Evolutionary conservation across 2,113 vertebrate species (phyloP), one percentile per base, ranked within the genome.

Genomic region (Podocnemis expansa): DNA sequence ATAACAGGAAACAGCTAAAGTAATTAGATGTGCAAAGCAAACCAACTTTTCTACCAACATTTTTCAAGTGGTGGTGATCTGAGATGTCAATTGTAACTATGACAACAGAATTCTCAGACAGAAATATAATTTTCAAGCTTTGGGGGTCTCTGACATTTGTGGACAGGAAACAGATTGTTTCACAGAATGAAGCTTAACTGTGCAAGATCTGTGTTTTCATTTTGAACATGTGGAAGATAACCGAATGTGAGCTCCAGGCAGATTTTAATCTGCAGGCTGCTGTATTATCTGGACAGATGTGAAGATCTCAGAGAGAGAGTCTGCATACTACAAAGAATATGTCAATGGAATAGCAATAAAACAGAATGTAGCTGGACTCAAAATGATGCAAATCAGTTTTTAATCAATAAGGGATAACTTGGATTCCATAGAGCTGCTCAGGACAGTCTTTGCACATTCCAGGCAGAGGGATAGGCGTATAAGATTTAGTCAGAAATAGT

Each of bases 351-450:
- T 38, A 60, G 56, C 70, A 83, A 2, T 89, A 87, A 96, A 92
- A 13, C 67, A 85, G 82, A 78, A 92, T 84, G 24, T 80, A 60
- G 75, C 79, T 80, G 54, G 52, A 45, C 73, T 56, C 41, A 12
- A 55, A 51, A 34, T 56, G 79, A 78, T 93, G 87, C 93, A 93
- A 96, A 87, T 87, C 84, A 17, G 87, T 93, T 63, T 45, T 78
- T 75, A 78, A 78, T 82, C 86, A 31, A 52, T 34, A 56, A 43
- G 58, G 87, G 75, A 78, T 92, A 56, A 63, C 84, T 45, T 83
- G 2, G 10, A 78, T 84, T 83, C 83, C 45, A 45, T 88, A 85
- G 70, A 82, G 45, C 80, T 87, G 75, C 63, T 49, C 88, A 54
- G 52, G 86, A 73, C 76, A 29, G 88, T 27, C 17, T 90, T 75